Base-by-base conservation (phyloP, 2,113 vertebrate species). In the Dinomys branickii region DNA sequence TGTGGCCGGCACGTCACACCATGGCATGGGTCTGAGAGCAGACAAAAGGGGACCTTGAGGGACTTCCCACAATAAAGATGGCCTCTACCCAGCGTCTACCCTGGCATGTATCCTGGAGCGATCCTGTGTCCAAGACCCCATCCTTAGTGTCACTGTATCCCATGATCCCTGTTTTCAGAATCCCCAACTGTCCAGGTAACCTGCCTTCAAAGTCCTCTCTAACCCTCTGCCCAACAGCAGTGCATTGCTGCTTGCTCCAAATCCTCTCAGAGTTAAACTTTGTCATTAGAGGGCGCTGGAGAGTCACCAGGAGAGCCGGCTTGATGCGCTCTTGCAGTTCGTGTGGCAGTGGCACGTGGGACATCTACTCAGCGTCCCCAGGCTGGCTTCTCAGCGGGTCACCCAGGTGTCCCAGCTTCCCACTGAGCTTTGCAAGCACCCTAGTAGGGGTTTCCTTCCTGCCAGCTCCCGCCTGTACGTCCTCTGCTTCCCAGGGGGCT, bases 11-110 rank as follows among this genome's bases (percentile, higher is more conserved):
- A 99, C 0, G 24, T 98, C 28, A 98, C 94, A 17, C 97, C 94
- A 41, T 98, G 97, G 96, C 99, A 99, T 0, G 98, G 99, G 84
- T 99, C 99, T 99, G 91, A n/a, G 61, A 85, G 7, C 19, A 92
- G 80, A 77, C 17, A 16, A 92, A 44, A 90, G 26, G 54, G 10
- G n/a, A n/a, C 24, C 7, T 50, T 95, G 14, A 81, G 91, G 78
- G 38, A 17, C 56, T 67, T n/a, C 38, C n/a, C 20, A 17, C 30
- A 1, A 0, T 5, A 61, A 73, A 41, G 33, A n/a, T 0, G 12
- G 50, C 71, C 35, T 7, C 38, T 58, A 28, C 50, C 80, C 26
- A 41, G 16, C 24, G 38, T 38, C 85, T 73, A 35, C 50, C 35
- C 8, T 17, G 17, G 4, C 12, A 61, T 85, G 41, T 83, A 26